Evolutionary conservation across 2,888 invertebrate species (phyloP).

Genomic region (Drosophila meridiana): DNA sequence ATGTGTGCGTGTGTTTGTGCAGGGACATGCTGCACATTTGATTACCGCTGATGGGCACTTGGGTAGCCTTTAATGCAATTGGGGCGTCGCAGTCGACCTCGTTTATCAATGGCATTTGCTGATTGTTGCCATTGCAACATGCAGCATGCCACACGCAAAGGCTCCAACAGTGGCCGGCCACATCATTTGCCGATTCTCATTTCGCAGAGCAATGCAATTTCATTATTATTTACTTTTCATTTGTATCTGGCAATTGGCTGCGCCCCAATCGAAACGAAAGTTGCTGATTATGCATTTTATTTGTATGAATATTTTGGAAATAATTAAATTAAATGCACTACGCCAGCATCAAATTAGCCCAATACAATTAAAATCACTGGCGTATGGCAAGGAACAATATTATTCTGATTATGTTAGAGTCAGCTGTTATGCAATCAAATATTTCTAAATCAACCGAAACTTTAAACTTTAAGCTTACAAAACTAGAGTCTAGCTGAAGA

Average conservation of each 20-base stretch:
- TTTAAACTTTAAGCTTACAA: not conserved
- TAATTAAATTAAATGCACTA: slow-evolving; percentile 35
- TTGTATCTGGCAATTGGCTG: slow-evolving; percentile 63
- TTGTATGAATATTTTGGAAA: slow-evolving; percentile 6
- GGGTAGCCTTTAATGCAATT: slow-evolving; percentile 62
- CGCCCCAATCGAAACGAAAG: slow-evolving; percentile 12
- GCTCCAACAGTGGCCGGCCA: slow-evolving; percentile 56
- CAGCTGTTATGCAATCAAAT: not conserved
- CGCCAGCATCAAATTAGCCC: not conserved
- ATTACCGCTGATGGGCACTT: slow-evolving; percentile 51
- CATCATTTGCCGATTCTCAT: slow-evolving; percentile 61
- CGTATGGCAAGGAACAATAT: not conserved
- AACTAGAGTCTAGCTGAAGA: not conserved
- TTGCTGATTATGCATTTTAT: slow-evolving; percentile 52
- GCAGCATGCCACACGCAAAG: not conserved
- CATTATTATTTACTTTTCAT: slow-evolving; percentile 67
- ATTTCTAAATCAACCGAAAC: not conserved
- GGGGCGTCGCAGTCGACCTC: slow-evolving; percentile 32
- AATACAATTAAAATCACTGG: not conserved
- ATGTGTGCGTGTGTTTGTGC: slow-evolving; percentile 9
- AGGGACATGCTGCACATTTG: slow-evolving; percentile 36
- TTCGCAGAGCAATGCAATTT: slow-evolving; percentile 45
- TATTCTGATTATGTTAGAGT: too few species aligned
- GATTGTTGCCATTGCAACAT: slow-evolving; percentile 58
- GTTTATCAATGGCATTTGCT: slow-evolving; percentile 54